Evolutionary conservation across 1,140 invertebrate species (phyloP).

Genomic region (Drosophila paulistorum): DNA sequence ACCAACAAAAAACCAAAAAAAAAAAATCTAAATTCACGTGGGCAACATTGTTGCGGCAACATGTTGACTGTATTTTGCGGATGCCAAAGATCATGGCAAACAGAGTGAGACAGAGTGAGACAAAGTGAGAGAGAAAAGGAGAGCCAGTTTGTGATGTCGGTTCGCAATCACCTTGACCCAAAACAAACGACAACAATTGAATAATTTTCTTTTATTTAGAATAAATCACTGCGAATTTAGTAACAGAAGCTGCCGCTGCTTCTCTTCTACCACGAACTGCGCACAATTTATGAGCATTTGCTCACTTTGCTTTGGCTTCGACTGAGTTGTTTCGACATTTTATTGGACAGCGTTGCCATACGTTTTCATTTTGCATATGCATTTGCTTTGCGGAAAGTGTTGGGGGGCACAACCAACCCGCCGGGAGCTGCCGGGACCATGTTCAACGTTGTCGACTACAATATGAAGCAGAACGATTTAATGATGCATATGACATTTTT

Average conservation of each 20-base stretch:
- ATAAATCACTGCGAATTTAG: slow-evolving; percentile 78
- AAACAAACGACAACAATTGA: slow-evolving; percentile 76
- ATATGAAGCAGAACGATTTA: slow-evolving; percentile 82
- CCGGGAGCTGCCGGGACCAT: slow-evolving; percentile 34
- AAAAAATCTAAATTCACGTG: slow-evolving; percentile 18
- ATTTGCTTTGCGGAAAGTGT: not conserved
- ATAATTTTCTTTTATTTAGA: slow-evolving; percentile 82
- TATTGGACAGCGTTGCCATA: slow-evolving; percentile 77
- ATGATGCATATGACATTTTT: slow-evolving; percentile 83
- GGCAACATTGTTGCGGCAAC: slow-evolving; percentile 68
- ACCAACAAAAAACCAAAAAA: not conserved
- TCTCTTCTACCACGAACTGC: not conserved
- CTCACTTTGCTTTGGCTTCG: slow-evolving; percentile 31
- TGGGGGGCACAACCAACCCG: not conserved
- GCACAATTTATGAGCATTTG: slow-evolving; percentile 74
- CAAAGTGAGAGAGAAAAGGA: not conserved
- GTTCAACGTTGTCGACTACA: slow-evolving; percentile 56
- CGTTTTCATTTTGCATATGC: slow-evolving; percentile 52
- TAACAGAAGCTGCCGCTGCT: slow-evolving; percentile 47
- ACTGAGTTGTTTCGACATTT: slow-evolving; percentile 78
- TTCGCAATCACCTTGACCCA: slow-evolving; percentile 75
- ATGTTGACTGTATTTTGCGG: slow-evolving; percentile 30
- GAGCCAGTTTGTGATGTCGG: slow-evolving; percentile 2
- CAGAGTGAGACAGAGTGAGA: not conserved
- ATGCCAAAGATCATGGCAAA: slow-evolving; percentile 63